A percentile compares a stretch with the other conserved stretches of the same genome.
phyloP scores from a whole-genome alignment of 2,797 vertebrate species.

The Anabas testudineus region DNA sequence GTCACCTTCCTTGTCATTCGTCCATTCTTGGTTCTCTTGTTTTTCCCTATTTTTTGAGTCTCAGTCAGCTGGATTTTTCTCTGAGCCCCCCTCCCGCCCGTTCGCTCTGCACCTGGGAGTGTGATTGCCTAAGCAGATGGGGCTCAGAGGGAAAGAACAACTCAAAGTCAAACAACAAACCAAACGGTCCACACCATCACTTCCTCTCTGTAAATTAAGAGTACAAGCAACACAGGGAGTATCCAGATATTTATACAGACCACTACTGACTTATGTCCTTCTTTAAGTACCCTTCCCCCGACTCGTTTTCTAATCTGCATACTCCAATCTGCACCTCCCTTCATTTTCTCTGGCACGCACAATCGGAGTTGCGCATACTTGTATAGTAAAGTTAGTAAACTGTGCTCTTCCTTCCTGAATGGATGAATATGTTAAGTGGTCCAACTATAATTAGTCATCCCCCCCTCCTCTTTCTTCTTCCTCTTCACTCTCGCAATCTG shows the following conservation, averaged over 20 bases:
- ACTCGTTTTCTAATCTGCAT: constrained; percentile 54
- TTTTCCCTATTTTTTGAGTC: constrained; percentile 43
- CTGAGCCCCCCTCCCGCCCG: constrained; percentile 24
- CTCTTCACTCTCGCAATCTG: constrained; percentile 53
- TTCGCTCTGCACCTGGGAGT: constrained; percentile 74
- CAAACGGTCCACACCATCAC: constrained; percentile 63
- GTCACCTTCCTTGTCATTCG: constrained; percentile 47
- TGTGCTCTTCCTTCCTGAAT: constrained; percentile 73
- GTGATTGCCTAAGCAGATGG: constrained; percentile 82
- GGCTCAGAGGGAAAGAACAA: constrained; percentile 70
- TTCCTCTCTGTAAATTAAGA: constrained; percentile 56
- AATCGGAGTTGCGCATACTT: constrained; percentile 68
- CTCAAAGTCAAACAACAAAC: constrained; percentile 73
- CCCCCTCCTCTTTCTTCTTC: constrained; percentile 24
- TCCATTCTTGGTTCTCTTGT: constrained; percentile 41
- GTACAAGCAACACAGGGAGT: constrained; percentile 59
- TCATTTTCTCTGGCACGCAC: constrained; percentile 60
- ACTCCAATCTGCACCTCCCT: constrained; percentile 64
- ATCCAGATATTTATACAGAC: constrained; percentile 56
- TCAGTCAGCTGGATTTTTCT: constrained; percentile 68
- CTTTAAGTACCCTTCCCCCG: background rate
- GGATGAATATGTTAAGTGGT: constrained; percentile 49
- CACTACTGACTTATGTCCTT: constrained; percentile 13
- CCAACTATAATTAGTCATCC: constrained; percentile 68
- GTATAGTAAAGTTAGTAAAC: constrained; percentile 75